Evolutionary conservation across 2,888 invertebrate genomes (phyloP).

Genomic region (Ferdinandea cuprea): DNA sequence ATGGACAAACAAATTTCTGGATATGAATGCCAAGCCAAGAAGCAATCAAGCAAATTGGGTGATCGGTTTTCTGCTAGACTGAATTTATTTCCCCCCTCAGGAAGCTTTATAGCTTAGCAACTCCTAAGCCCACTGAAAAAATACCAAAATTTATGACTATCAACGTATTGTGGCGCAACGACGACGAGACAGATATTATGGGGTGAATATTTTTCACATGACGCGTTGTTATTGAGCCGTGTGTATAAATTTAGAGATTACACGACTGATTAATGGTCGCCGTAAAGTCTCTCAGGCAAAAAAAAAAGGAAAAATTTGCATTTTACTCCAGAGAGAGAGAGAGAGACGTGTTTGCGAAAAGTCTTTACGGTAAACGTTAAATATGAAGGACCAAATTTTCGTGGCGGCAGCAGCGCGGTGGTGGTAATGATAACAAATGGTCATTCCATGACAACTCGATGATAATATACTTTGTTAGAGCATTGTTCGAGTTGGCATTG

Average conservation of each 20-base stretch:
- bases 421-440: slow-evolving; percentile 47
- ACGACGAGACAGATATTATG: neutral
- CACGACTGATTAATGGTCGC: slow-evolving; percentile 40
- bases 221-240: neutral
- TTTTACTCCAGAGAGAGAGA: slow-evolving; percentile 6
- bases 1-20: slow-evolving; percentile 12
- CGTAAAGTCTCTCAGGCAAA: neutral
- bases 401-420: too few relatives aligned
- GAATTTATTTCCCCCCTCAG: slow-evolving; percentile 6
- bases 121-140: slow-evolving; percentile 32
- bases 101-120: neutral
- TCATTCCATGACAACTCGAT: slow-evolving; percentile 22
- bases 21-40: slow-evolving; percentile 31
- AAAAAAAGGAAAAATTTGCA: too few relatives aligned
- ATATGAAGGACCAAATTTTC: slow-evolving; percentile 8
- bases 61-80: slow-evolving; percentile 36
- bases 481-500: slow-evolving; percentile 12
- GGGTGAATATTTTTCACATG: slow-evolving; percentile 10
- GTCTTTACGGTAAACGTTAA: slow-evolving; percentile 2
- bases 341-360: neutral
- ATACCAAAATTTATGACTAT: slow-evolving; percentile 40
- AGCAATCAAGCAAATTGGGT: slow-evolving; percentile 62
- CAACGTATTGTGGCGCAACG: slow-evolving; percentile 1
- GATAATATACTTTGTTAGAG: slow-evolving; percentile 6
- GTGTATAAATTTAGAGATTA: slow-evolving; percentile 35